Conservation (phyloP, 2,888 invertebrate species). For the Litoditis marina region DNA sequence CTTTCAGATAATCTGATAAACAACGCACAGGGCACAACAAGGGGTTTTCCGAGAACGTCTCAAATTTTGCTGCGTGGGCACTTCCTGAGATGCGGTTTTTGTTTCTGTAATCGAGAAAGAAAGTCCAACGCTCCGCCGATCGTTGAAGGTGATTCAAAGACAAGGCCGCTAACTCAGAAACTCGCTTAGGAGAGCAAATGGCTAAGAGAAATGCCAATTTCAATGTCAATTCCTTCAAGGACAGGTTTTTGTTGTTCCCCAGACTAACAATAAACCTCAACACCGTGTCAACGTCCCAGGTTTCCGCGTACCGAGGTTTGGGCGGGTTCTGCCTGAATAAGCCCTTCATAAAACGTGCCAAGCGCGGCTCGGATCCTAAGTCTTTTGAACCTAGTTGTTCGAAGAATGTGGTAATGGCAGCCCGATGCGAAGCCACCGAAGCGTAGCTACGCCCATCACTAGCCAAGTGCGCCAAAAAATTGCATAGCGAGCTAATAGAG, state of each 20-base stretch:
- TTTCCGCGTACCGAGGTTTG: slow-evolving; percentile 1
- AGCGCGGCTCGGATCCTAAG: not conserved
- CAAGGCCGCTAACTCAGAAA: slow-evolving; percentile 8
- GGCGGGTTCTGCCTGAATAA: not conserved
- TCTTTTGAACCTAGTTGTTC: not conserved
- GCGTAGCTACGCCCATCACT: slow-evolving; percentile 4
- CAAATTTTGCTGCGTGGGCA: slow-evolving; percentile 4
- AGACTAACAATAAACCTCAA: not conserved
- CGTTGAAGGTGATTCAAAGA: slow-evolving; percentile 1
- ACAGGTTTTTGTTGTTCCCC: slow-evolving; percentile 1
- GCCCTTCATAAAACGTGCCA: slow-evolving; percentile 5
- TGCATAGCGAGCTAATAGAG: not conserved
- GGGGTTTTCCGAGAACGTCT: slow-evolving; percentile 2
- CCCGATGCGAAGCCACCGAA: slow-evolving; percentile 11
- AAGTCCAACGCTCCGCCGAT: slow-evolving; percentile 1
- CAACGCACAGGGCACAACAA: slow-evolving; percentile 4
- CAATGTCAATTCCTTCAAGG: not conserved
- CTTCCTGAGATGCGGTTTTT: slow-evolving; percentile 5
- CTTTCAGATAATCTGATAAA: not conserved
- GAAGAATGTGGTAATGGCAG: slow-evolving; percentile 4
- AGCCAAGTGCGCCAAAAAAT: slow-evolving; percentile 4
- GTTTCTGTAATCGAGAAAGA: slow-evolving; percentile 6
- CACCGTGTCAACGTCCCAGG: slow-evolving; percentile 12
- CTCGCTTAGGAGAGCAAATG: slow-evolving; percentile 10
- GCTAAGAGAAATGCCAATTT: slow-evolving; percentile 2